A percentile compares a stretch with the other conserved stretches of the same genome.
phyloP scores from a whole-genome alignment of 2,113 vertebrate genomes.

The Syngnathus typhle region DNA sequence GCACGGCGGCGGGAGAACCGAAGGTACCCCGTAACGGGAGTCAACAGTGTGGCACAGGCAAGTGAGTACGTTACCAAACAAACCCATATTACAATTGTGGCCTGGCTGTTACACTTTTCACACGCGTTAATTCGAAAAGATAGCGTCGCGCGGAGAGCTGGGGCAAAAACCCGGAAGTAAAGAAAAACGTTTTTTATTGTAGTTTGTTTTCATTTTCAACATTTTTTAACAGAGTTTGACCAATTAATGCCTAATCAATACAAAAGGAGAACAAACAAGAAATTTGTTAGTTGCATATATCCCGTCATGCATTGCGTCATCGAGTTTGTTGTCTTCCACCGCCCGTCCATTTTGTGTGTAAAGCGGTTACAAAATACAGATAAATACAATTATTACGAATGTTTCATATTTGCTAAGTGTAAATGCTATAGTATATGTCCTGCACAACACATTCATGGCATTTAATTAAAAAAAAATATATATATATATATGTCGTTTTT shows the following conservation, averaged over 20 bases:
- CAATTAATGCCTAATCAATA: neutral
- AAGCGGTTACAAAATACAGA: no score
- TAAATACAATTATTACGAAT: no score
- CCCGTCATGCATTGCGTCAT: neutral
- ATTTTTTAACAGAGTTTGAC: neutral
- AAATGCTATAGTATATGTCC: no score
- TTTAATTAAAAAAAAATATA: no score
- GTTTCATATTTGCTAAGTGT: no score
- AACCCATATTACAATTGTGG: neutral
- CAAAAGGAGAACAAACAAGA: neutral
- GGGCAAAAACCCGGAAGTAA: neutral
- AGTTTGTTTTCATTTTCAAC: neutral
- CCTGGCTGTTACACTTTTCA: neutral
- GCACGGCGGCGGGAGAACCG: conserved; percentile 32
- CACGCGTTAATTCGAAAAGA: neutral
- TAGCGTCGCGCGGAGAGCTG: neutral
- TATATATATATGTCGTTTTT: no score
- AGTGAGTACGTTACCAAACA: neutral
- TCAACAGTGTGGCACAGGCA: neutral
- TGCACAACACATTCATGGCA: no score
- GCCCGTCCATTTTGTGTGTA: no score
- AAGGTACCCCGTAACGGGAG: conserved; percentile 40
- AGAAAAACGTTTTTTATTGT: neutral
- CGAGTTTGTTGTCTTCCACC: neutral
- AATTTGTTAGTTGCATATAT: neutral